Evolutionary conservation across 2,888 invertebrate genomes (phyloP), one percentile per base, ranked within the genome.

Genomic region (Tetrapedia diversipes): DNA sequence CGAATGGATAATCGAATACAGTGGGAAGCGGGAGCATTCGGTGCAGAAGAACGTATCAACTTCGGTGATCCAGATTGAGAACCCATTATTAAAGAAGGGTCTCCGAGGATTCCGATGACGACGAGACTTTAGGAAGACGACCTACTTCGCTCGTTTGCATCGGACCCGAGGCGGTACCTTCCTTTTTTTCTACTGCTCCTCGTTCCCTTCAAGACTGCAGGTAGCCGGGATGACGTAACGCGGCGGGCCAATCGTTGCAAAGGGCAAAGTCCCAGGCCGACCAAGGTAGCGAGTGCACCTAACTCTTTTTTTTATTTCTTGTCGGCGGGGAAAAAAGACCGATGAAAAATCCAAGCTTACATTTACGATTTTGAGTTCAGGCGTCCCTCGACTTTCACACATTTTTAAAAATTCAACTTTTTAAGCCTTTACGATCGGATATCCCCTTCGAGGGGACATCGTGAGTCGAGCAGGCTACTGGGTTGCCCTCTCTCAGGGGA

Each of bases 201-300:
- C 22, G 41, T 76, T 77, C 66, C 71, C 64, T 74, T 76, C 70
- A 54, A 72, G 71, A 67, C 70, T 77, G 64, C 79, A 83, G 77
- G 68, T 83, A 84, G 71, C 71, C 61, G 54, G 71, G 75, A 80
- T 86, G 81, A 79, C 80, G 81, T 80, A 85, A 84, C 43, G 70
- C 49, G 51, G 64, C 69, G 59, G 77, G 60, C 76, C 77, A 83
- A 74, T 75, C 76, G 71, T 71, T 53, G 61, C 78, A 82, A 86
- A 82, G 79, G 81, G 79, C 65, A 81, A 83, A 82, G 78, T 83
- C 77, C 72, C 77, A 54, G 43, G 22, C n/a, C n/a, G n/a, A n/a
- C n/a, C 47, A 59, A 37, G 54, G 43, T 49, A 49, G 19, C 43
- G 24, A 56, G 51, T 29, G 19, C 41, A 32, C 22, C 47, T 29